Evolutionary conservation across 2,888 invertebrate genomes (phyloP).

Genomic region (Notodonta dromedarius): DNA sequence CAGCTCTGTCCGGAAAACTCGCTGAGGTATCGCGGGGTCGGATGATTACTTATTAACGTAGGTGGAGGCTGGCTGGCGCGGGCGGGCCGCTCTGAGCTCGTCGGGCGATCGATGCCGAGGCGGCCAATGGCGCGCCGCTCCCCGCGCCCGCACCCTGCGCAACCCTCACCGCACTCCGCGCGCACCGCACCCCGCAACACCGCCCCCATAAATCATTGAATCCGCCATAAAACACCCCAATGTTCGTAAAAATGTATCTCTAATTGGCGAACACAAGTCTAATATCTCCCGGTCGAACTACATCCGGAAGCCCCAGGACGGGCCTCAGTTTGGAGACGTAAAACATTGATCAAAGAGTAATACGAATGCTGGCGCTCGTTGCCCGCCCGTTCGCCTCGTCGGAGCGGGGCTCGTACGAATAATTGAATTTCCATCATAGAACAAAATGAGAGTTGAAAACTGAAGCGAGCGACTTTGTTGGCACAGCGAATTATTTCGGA

Average conservation of each 20-base stretch:
- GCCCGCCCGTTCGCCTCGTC: constrained; percentile 57
- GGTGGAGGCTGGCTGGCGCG: constrained; percentile 81
- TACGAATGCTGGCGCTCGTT: constrained; percentile 52
- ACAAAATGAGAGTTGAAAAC: constrained; percentile 82
- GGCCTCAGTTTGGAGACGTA: constrained; percentile 65
- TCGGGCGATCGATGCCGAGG: constrained; percentile 80
- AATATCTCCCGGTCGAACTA: constrained; percentile 72
- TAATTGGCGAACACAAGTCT: constrained; percentile 80
- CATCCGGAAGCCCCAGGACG: constrained; percentile 57
- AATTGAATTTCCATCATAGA: constrained; percentile 83
- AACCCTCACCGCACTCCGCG: constrained; percentile 69
- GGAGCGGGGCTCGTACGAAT: constrained; percentile 73
- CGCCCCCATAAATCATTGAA: constrained; percentile 84
- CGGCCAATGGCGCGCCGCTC: constrained; percentile 83
- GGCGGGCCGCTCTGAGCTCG: constrained; percentile 78
- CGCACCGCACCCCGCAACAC: constrained; percentile 71
- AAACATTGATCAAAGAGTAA: constrained; percentile 78
- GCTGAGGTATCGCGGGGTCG: constrained; percentile 81
- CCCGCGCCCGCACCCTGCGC: constrained; percentile 71
- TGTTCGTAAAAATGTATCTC: constrained; percentile 83
- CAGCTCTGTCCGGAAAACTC: constrained; percentile 80
- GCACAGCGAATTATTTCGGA: constrained; percentile 78
- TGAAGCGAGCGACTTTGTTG: constrained; percentile 81
- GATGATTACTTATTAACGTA: constrained; percentile 85
- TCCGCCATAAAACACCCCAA: constrained; percentile 82